A percentile compares a stretch with the other conserved stretches of the same genome.
phyloP scores from a whole-genome alignment of 2,888 invertebrate species.

The Papilio gigon region DNA sequence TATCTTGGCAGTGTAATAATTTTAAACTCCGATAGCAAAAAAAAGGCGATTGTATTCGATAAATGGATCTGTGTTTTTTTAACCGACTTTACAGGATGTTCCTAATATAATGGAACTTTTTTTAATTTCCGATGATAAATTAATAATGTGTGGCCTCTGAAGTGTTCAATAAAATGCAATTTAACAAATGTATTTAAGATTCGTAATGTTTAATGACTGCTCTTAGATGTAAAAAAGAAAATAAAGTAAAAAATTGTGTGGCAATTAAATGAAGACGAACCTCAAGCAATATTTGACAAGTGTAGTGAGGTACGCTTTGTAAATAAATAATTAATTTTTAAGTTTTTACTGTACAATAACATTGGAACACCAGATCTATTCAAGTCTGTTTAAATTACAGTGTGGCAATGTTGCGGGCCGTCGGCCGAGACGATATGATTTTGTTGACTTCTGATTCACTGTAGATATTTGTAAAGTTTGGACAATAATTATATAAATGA shows the following conservation, averaged over 20 bases:
- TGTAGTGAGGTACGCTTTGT: slow-evolving; percentile 70
- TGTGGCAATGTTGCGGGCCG: slow-evolving; percentile 36
- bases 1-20: too few relatives aligned
- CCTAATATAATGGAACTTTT: slow-evolving; percentile 23
- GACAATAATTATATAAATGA: slow-evolving; percentile 75
- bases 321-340: slow-evolving; percentile 76
- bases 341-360: slow-evolving; percentile 76
- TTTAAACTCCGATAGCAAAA: too few relatives aligned
- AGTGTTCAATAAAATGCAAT: slow-evolving; percentile 69
- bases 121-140: slow-evolving; percentile 25
- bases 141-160: slow-evolving; percentile 63
- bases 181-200: slow-evolving; percentile 53
- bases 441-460: slow-evolving; percentile 59
- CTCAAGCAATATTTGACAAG: slow-evolving; percentile 60
- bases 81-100: too few relatives aligned
- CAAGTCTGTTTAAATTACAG: slow-evolving; percentile 48
- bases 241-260: slow-evolving; percentile 54
- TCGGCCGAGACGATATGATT: slow-evolving; percentile 46
- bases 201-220: slow-evolving; percentile 49
- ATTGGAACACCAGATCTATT: slow-evolving; percentile 58
- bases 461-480: slow-evolving; percentile 77
- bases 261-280: slow-evolving; percentile 52
- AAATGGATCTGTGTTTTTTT: too few relatives aligned
- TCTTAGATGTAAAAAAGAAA: slow-evolving; percentile 49
- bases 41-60: too few relatives aligned